Percentiles rank a stretch among this genome's conserved stretches.
These are phyloP conservation scores for Nemoura dubitans DNA, from an alignment of 2,888 invertebrate species.

Conservation along the genomic window DNA sequence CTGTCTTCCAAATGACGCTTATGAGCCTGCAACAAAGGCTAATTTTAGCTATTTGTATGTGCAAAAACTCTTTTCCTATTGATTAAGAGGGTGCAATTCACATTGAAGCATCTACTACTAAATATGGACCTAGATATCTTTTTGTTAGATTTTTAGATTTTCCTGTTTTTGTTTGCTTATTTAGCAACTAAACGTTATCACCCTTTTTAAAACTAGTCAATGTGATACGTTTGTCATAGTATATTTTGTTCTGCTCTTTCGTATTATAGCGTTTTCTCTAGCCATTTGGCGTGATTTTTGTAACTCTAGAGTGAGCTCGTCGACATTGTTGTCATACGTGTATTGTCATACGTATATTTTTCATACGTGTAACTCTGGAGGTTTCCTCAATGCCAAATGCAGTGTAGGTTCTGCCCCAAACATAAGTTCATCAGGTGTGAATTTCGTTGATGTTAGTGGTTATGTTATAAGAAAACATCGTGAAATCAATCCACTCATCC, in stretches of 20 bases:
- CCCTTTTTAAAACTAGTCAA: neutral
- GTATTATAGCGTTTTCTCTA: constrained; percentile 29
- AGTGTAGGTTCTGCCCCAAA: constrained; percentile 32
- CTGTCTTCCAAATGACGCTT: neutral
- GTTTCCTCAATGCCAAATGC: constrained; percentile 19
- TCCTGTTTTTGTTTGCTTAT: neutral
- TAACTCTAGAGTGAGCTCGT: neutral
- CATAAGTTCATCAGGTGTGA: constrained; percentile 38
- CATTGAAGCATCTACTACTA: constrained; percentile 20
- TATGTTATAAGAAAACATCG: constrained; percentile 39
- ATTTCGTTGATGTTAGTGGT: constrained; percentile 39
- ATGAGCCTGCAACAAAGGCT: constrained; percentile 13
- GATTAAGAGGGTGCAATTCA: neutral
- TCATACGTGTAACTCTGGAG: constrained; percentile 21
- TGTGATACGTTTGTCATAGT: constrained; percentile 8
- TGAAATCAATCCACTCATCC: constrained; percentile 42
- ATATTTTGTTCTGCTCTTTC: constrained; percentile 24
- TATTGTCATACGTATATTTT: too few relatives aligned
- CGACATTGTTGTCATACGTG: constrained; percentile 29
- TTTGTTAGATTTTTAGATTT: constrained; percentile 8
- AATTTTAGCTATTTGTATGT: constrained; percentile 9
- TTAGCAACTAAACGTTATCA: neutral
- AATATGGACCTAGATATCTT: neutral
- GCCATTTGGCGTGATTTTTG: constrained; percentile 9
- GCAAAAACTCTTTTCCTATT: constrained; percentile 2